These are phyloP conservation scores for Entomyzon cyanotis DNA, from an alignment of 2,113 vertebrate genomes.

Conservation along the genomic window DNA sequence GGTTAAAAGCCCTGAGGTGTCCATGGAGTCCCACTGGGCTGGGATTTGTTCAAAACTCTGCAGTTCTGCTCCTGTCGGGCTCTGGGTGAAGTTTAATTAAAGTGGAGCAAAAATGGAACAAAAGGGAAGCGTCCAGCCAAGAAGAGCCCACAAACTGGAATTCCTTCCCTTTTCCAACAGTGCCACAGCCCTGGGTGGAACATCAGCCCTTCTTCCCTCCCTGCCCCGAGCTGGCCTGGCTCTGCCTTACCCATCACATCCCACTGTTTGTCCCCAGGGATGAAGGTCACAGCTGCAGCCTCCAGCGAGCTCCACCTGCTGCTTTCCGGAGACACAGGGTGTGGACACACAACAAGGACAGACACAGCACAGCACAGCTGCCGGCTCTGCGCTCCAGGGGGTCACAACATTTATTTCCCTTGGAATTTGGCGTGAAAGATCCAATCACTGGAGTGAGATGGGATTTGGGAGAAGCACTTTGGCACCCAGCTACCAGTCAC, in stretches of 20 bases:
- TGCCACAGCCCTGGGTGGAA: not conserved
- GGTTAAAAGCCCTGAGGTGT: not conserved
- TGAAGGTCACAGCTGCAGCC: not conserved
- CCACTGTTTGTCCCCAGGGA: not conserved
- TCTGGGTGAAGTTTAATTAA: not conserved
- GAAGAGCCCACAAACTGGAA: not conserved
- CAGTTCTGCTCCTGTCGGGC: not conserved
- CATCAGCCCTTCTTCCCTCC: not conserved
- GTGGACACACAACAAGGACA: not conserved
- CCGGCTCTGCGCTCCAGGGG: not conserved
- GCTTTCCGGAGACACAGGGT: not conserved
- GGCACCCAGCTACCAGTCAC: slow-evolving; percentile 48
- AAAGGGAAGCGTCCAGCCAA: not conserved
- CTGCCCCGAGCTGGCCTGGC: not conserved
- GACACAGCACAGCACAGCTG: not conserved
- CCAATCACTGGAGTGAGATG: not conserved
- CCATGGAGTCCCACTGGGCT: not conserved
- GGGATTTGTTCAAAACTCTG: slow-evolving; percentile 12
- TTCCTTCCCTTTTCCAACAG: not conserved
- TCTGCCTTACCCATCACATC: not conserved
- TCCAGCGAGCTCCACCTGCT: slow-evolving; percentile 45
- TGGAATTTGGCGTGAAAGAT: not conserved
- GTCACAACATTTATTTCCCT: not conserved
- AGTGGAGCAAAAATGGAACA: not conserved
- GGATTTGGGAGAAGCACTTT: slow-evolving; percentile 47